Percentiles rank a stretch among this genome's conserved stretches.
Evolutionary conservation across 1,140 invertebrate species (phyloP).

Genomic region (Heliconius himera): DNA sequence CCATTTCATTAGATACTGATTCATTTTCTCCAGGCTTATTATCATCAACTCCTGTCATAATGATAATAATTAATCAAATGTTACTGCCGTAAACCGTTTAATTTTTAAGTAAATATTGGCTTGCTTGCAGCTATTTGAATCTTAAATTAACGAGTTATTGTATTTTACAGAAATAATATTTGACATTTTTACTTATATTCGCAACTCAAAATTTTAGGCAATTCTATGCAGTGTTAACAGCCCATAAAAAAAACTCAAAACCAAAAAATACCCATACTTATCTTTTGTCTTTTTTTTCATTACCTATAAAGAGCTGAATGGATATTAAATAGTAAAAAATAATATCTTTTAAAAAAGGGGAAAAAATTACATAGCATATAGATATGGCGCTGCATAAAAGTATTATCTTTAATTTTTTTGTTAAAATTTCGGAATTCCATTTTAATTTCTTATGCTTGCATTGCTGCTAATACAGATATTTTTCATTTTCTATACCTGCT

Average conservation of each 20-base stretch:
- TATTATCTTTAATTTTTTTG: too few relatives aligned
- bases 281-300: too few relatives aligned
- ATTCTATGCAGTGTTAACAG: neutral
- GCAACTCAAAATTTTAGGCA: neutral
- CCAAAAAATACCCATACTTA: too few relatives aligned
- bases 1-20: conserved; percentile 43
- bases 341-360: too few relatives aligned
- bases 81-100: neutral
- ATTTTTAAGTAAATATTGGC: neutral
- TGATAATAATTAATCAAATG: conserved; percentile 10
- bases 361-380: too few relatives aligned
- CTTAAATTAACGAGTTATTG: neutral
- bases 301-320: too few relatives aligned
- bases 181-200: neutral
- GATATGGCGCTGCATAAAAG: too few relatives aligned
- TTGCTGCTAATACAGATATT: too few relatives aligned
- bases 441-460: too few relatives aligned
- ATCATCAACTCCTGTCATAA: conserved; percentile 63
- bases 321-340: too few relatives aligned
- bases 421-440: too few relatives aligned
- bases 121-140: neutral
- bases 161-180: neutral
- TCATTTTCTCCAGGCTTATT: conserved; percentile 57
- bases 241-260: neutral
- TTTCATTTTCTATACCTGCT: too few relatives aligned